Percentiles rank a stretch among this genome's conserved stretches.
These are phyloP conservation scores for Sitobion miscanthi DNA, from an alignment of 1,140 invertebrate species.

Conservation along the genomic window DNA sequence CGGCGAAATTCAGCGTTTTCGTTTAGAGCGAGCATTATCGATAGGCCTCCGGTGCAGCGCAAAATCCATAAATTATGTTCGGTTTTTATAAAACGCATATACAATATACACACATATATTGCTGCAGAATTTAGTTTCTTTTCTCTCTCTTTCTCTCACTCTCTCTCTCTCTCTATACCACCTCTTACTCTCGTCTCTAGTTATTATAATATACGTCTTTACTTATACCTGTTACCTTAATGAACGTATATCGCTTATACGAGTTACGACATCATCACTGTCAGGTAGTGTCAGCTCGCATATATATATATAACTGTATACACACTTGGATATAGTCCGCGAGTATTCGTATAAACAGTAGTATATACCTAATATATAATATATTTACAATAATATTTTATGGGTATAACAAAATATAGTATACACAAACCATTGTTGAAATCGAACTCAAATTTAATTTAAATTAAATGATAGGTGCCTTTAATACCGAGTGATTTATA, in stretches of 20 bases:
- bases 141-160: neutral
- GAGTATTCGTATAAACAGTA: too few relatives aligned
- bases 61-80: slow-evolving; percentile 11
- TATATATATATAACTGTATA: neutral
- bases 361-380: too few relatives aligned
- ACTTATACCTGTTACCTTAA: neutral
- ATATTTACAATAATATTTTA: neutral
- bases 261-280: neutral
- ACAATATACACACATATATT: neutral
- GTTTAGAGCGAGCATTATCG: neutral
- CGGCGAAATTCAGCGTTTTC: neutral
- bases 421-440: neutral
- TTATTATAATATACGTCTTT: neutral
- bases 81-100: neutral
- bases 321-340: too few relatives aligned
- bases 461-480: too few relatives aligned
- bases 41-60: neutral
- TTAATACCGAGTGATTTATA: too few relatives aligned
- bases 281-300: neutral
- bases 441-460: neutral
- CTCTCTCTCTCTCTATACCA: neutral
- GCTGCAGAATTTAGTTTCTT: neutral
- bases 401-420: neutral
- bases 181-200: neutral
- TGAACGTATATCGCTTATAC: neutral